These are phyloP conservation scores for Tichodroma muraria DNA, from an alignment of 2,113 vertebrate species.

Conservation along the genomic window DNA sequence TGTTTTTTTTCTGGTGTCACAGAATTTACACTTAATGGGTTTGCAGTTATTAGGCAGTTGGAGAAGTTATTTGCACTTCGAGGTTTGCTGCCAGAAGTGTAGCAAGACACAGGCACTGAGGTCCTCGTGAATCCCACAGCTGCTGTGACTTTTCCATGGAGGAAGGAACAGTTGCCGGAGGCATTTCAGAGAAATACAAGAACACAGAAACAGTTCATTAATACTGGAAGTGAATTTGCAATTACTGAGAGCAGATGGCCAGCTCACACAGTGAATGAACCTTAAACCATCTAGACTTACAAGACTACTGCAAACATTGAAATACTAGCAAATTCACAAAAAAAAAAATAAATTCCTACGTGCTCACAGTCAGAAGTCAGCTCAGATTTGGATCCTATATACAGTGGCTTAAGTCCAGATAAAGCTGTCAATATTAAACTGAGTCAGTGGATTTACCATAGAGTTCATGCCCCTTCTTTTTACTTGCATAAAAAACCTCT, in stretches of 20 bases:
- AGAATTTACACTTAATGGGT: conserved; percentile 61
- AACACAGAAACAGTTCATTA: conserved; percentile 52
- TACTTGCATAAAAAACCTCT: background rate
- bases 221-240: conserved; percentile 48
- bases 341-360: background rate
- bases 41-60: conserved; percentile 51
- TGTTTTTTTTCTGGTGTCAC: conserved; percentile 37
- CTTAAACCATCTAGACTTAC: conserved; percentile 6
- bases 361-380: background rate
- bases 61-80: conserved; percentile 48
- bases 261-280: conserved; percentile 17
- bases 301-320: conserved; percentile 31
- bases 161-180: conserved; percentile 50
- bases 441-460: background rate
- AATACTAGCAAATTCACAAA: background rate
- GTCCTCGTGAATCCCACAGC: conserved; percentile 63
- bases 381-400: background rate
- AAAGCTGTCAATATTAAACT: conserved; percentile 28
- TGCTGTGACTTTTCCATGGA: conserved; percentile 39
- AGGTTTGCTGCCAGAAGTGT: conserved; percentile 11
- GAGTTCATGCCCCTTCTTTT: background rate
- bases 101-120: conserved; percentile 22
- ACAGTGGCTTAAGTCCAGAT: background rate
- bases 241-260: conserved; percentile 59
- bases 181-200: conserved; percentile 49